Evolutionary conservation across 2,888 invertebrate genomes (phyloP), one percentile per base, ranked within the genome.

Genomic region (Xestia ashworthii): DNA sequence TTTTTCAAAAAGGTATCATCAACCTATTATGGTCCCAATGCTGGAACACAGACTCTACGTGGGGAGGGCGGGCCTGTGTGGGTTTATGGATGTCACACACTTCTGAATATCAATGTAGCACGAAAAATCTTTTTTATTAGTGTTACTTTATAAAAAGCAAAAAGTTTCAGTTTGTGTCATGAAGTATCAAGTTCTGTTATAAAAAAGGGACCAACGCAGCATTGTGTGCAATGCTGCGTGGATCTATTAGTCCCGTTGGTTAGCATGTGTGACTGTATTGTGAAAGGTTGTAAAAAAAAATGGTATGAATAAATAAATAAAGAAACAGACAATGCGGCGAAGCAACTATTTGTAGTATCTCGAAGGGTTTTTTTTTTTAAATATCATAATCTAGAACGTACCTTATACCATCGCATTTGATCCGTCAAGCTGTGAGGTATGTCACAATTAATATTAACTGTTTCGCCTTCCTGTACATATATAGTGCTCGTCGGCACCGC

Each of bases 321-420:
- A 32, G 32, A 32, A 48, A 48, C 6, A 48, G 16, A 48, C 48
- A 48, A 48, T 5, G 14, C 14, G 14, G 46, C 46, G 46, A 5
- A 14, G 48, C 32, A 32, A 32, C 32, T 32, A 32, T 32, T 46
- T 46, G 14, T 46, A 5, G 48, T 16, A 48, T 16, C 16, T 48
- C 46, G 5, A 32, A 32, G 32, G 14, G 46, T 6, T 50, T n/a
- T n/a, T 60, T 32, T 5, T 32, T 32, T 32, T 32, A 32, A 32
- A 44, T 22, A 19, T 8, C 16, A 55, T 41, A 8, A 53, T 22
- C 19, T 25, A 5, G 9, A 67, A 68, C 19, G 64, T 88, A 94
- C 94, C 93, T 93, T 94, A 81, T 86, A 94, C 94, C 94, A 94
- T 5, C 91, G 89, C 2, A 94, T 41, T 46, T 44, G 55, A 81